phyloP scores from a whole-genome alignment of 2,797 vertebrate genomes.

The Sebastes taczanowskii region DNA sequence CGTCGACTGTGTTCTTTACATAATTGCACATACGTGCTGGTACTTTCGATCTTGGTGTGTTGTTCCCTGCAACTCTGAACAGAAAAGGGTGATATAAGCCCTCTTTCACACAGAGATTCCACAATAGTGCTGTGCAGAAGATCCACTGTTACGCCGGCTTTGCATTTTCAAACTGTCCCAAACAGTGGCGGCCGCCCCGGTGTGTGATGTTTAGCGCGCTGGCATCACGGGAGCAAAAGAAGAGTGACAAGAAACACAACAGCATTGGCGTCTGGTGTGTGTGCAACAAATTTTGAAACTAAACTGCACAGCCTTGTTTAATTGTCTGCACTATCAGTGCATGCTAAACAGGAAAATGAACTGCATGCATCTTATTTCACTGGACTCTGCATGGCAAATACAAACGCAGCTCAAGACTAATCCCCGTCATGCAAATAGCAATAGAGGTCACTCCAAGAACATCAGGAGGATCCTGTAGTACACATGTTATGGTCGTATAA shows the following conservation, averaged over 20 bases:
- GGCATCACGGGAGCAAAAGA: too few species aligned
- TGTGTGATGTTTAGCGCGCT: too few species aligned
- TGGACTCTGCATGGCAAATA: conserved; percentile 70
- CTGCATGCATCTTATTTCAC: conserved; percentile 60
- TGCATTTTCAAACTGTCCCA: neutral
- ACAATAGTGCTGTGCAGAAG: too few species aligned
- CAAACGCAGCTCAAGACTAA: conserved; percentile 54
- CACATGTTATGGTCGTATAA: conserved; percentile 19
- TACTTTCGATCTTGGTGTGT: conserved; percentile 3
- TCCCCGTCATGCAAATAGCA: conserved; percentile 73
- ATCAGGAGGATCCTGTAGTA: neutral
- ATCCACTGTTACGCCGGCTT: neutral
- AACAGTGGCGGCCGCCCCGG: too few species aligned
- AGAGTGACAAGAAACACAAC: too few species aligned
- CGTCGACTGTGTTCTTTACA: conserved; percentile 51
- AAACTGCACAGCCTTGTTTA: neutral
- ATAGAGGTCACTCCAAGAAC: conserved; percentile 73
- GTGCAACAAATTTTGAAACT: neutral
- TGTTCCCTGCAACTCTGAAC: neutral
- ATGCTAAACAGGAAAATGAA: conserved; percentile 31
- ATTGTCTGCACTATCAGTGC: neutral
- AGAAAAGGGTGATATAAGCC: neutral
- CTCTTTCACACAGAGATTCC: too few species aligned
- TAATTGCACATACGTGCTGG: conserved; percentile 22
- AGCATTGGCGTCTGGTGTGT: too few species aligned